Conservation (phyloP, 1,140 invertebrate genomes). For the Formica selysi region DNA sequence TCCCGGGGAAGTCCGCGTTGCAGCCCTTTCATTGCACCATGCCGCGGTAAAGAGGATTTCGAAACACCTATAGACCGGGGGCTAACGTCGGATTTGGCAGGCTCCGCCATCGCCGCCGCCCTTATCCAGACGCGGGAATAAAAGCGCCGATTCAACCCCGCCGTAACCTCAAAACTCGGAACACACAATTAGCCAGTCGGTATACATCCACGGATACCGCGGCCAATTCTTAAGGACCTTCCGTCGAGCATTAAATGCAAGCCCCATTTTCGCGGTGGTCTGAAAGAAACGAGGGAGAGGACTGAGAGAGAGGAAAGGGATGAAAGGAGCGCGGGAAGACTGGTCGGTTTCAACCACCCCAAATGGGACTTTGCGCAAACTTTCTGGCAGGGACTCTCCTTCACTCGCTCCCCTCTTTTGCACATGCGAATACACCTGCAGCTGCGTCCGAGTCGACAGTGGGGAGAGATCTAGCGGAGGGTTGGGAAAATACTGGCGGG, state of each 20-base stretch:
- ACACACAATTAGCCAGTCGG: slow-evolving; percentile 70
- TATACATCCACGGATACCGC: slow-evolving; percentile 60
- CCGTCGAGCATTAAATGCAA: slow-evolving; percentile 78
- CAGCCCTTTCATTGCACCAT: slow-evolving; percentile 39
- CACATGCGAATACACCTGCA: slow-evolving; percentile 73
- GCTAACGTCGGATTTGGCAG: slow-evolving; percentile 70
- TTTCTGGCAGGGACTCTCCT: slow-evolving; percentile 80
- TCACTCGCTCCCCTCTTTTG: slow-evolving; percentile 47
- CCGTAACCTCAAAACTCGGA: slow-evolving; percentile 51
- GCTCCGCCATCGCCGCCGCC: slow-evolving; percentile 27
- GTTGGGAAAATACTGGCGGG: slow-evolving; percentile 41
- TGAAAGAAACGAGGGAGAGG: slow-evolving; percentile 42
- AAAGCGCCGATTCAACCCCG: slow-evolving; percentile 51
- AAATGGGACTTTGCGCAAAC: slow-evolving; percentile 83
- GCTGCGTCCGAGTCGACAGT: slow-evolving; percentile 65
- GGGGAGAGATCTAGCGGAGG: slow-evolving; percentile 51
- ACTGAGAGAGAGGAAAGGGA: not conserved
- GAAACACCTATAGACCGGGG: slow-evolving; percentile 33
- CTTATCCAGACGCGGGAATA: slow-evolving; percentile 58
- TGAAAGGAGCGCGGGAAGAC: not conserved
- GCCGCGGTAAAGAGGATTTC: slow-evolving; percentile 38
- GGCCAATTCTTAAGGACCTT: slow-evolving; percentile 83
- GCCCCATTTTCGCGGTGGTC: slow-evolving; percentile 58
- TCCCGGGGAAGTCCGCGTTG: slow-evolving; percentile 9
- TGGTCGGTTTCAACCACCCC: slow-evolving; percentile 74